Base-by-base conservation (phyloP, 2,888 invertebrate species). In the Automeris io region DNA sequence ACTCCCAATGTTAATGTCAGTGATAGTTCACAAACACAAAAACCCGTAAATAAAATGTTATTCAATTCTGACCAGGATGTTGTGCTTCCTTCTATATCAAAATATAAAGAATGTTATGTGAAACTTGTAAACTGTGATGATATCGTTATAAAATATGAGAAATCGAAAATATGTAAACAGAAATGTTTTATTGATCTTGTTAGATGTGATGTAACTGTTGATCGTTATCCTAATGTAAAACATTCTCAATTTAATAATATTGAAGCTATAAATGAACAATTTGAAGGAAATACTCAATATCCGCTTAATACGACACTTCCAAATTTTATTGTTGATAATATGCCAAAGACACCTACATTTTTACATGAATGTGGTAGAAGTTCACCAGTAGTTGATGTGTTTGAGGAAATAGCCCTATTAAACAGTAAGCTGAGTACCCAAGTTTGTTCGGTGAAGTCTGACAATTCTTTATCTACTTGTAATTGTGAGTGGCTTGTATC, bases 91-190 rank as follows among this genome's bases (percentile, higher is more conserved):
- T 29, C 29, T 29, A 29, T 29, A 16, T 5, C 29, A 2, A 8
- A 29, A 29, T 29, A 29, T 16, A 16, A 16, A 19, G 25, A 51
- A 36, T 76, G 73, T 48, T 51, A 44, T 41, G 54, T 80, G 4
- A 62, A 59, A 49, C 45, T 76, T 26, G 39, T 37, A 1, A 70
- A 59, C 35, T 77, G 76, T 41, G 74, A 76, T 23, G 47, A 64
- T 9, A 49, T 75, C 8, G 46, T 63, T n/a, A 54, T 57, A 42
- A 57, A 57, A 43, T 58, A 61, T 39, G 51, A 65, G 45, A 42
- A 24, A 7, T 16, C 18, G 5, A 12, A 25, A 18, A n/a, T 8
- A 12, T 12, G 1, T 3, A n/a, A 18, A 2, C 24, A 25, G 6
- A 11, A 24, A 29, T 29, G 16, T 35, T 4, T 16, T 7, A 7